These are phyloP conservation scores for Pipa parva DNA, from an alignment of 2,113 vertebrate species.

Conservation along the genomic window DNA sequence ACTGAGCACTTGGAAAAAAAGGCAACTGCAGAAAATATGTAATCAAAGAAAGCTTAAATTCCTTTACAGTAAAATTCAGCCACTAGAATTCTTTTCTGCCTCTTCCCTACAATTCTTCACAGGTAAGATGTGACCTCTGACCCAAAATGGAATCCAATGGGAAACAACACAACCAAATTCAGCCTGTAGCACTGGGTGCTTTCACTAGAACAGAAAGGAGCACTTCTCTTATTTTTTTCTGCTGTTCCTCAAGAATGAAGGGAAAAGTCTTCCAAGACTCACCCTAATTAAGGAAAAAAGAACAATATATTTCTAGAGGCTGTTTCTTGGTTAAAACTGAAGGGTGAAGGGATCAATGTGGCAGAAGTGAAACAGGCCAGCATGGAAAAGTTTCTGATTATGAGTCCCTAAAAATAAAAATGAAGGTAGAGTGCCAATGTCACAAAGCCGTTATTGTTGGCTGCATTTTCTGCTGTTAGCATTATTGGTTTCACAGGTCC, in stretches of 20 bases:
- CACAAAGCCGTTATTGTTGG: no score
- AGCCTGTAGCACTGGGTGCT: conserved; percentile 6
- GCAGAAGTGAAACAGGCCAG: conserved; percentile 13
- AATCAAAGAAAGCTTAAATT: background rate
- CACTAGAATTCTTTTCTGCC: background rate
- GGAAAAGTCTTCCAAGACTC: conserved; percentile 15
- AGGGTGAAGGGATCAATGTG: conserved; percentile 33
- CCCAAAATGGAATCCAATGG: conserved; percentile 10
- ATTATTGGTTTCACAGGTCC: no score
- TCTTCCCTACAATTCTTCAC: conserved; percentile 7
- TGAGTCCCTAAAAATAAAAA: no score
- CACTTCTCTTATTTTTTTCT: conserved; percentile 5
- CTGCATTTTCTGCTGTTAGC: no score
- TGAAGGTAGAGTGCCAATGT: no score
- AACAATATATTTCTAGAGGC: conserved; percentile 33
- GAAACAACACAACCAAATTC: conserved; percentile 5
- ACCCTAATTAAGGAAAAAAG: conserved; percentile 34
- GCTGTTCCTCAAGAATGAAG: conserved; percentile 17
- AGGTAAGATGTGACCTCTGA: conserved; percentile 8
- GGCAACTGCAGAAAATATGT: no score
- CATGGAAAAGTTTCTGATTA: no score
- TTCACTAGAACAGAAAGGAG: conserved; percentile 17
- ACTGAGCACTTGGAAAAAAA: background rate
- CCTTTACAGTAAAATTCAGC: background rate
- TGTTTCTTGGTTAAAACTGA: conserved; percentile 25